Evolutionary conservation across 2,888 invertebrate genomes (phyloP), one percentile per base, ranked within the genome.

Genomic region (Adineta ricciae): DNA sequence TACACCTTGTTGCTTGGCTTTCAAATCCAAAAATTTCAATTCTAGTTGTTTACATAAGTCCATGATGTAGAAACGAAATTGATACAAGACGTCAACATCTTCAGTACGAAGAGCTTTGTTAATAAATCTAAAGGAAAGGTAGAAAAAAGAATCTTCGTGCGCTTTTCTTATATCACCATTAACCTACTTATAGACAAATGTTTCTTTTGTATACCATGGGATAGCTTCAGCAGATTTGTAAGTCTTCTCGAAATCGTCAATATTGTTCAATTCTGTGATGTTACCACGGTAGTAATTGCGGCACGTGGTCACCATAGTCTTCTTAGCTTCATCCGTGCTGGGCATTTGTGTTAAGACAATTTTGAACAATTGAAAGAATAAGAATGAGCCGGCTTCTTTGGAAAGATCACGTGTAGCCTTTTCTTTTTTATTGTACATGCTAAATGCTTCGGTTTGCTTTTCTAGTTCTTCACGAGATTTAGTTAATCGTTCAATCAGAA

Each of bases 291-390:
- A 78, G 41, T 78, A 78, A n/a, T 78, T n/a, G 38, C n/a, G 38
- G 41, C 19, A 19, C 11, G 41, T 78, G 36, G 21, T 41, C 24
- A 78, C 41, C 78, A 78, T 78, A 41, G 38, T 41, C 11, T 41
- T 78, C 41, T 78, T 78, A 2, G 78, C 78, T 78, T n/a, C 41
- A 24, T 19, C n/a, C 9, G 41, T 78, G n/a, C n/a, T 38, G 1
- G 78, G 78, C 78, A 78, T 78, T 41, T 24, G 9, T 41, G 24
- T 78, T 41, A 78, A n/a, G 38, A 41, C 78, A 78, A 1, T 78
- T 78, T 78, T 78, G 41, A 78, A 78, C 14, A 78, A 41, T 78
- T 78, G 78, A 41, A 78, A 78, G 41, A 78, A 78, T 78, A 78
- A 78, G n/a, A 78, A 78, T 41, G 78, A 78, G 11, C 78, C 78